Conservation (phyloP, 2,888 invertebrate genomes). For the Deroplatys truncata region DNA sequence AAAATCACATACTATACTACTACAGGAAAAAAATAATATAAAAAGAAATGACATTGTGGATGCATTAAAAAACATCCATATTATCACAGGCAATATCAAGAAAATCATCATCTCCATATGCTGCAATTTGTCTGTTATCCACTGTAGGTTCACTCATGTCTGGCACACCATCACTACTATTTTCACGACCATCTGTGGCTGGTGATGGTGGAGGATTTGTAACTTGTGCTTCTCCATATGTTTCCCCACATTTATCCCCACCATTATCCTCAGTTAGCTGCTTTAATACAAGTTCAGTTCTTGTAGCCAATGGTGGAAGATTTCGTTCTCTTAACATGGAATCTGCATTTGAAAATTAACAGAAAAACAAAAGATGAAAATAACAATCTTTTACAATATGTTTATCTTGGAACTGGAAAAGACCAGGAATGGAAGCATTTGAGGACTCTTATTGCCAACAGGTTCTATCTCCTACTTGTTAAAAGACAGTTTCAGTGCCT, state of each 20-base stretch:
- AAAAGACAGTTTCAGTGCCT: no score
- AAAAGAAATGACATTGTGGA: background rate
- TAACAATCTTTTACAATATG: no score
- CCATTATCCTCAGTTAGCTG: conserved; percentile 36
- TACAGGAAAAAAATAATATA: background rate
- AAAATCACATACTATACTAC: background rate
- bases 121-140: background rate
- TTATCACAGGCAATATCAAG: conserved; percentile 66
- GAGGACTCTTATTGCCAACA: no score
- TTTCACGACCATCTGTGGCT: conserved; percentile 63
- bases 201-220: conserved; percentile 80
- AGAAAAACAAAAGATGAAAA: background rate
- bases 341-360: background rate
- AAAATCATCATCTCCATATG: conserved; percentile 57
- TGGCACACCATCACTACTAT: conserved; percentile 52
- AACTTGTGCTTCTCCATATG: conserved; percentile 45
- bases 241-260: conserved; percentile 46
- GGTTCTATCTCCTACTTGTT: no score
- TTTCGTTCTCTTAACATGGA: conserved; percentile 41
- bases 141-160: background rate
- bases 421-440: no score
- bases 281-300: conserved; percentile 56
- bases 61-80: conserved; percentile 64
- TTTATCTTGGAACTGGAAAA: no score
- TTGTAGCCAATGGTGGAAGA: conserved; percentile 58